phyloP scores from a whole-genome alignment of 2,797 vertebrate species.

The Bradypus variegatus region DNA sequence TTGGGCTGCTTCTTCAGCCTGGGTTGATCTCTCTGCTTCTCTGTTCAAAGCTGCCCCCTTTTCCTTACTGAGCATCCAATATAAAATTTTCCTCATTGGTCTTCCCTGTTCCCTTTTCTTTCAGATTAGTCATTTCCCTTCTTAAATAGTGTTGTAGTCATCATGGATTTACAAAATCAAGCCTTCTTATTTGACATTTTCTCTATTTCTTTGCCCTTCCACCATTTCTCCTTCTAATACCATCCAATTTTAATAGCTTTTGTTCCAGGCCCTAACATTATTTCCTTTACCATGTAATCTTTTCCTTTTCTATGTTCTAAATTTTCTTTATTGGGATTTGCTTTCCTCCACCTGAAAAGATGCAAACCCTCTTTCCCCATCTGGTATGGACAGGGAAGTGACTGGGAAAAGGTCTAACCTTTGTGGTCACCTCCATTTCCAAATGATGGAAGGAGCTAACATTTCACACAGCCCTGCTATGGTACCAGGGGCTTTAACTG shows the following conservation, averaged over 20 bases:
- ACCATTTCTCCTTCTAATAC: background rate
- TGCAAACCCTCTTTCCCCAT: background rate
- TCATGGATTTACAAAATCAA: background rate
- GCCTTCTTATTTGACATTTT: background rate
- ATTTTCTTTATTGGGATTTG: background rate
- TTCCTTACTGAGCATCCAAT: background rate
- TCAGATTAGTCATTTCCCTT: background rate
- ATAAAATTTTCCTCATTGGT: background rate
- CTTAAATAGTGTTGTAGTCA: background rate
- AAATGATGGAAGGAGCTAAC: background rate
- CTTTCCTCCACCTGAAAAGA: constrained; percentile 8
- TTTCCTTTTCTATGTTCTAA: background rate
- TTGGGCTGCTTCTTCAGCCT: background rate
- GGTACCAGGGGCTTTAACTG: background rate
- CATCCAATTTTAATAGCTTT: background rate
- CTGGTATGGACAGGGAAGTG: background rate
- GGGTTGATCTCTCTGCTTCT: background rate
- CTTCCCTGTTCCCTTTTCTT: background rate
- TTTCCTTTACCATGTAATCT: background rate
- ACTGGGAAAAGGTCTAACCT: background rate
- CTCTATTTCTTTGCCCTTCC: background rate
- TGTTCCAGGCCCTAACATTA: background rate
- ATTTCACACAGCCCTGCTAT: background rate
- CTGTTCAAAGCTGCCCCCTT: background rate
- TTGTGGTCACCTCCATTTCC: background rate